Percentiles rank a stretch among this genome's conserved stretches.
Conservation (phyloP, 2,113 vertebrate genomes). For the Neodon shergylaensis region DNA sequence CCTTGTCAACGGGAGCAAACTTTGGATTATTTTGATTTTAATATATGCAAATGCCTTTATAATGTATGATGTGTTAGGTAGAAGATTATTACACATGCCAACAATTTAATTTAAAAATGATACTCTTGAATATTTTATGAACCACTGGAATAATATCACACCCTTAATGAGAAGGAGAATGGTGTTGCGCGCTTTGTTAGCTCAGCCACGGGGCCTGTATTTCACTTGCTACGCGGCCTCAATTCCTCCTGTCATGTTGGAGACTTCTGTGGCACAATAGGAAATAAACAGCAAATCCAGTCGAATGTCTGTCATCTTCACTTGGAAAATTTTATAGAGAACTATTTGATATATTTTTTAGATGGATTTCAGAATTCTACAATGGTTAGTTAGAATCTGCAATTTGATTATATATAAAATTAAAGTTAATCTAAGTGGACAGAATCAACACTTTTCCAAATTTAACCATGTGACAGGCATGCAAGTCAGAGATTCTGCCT, state of each 20-base stretch:
- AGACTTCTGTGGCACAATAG: slow-evolving; percentile 33
- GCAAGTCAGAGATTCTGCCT: slow-evolving; percentile 43
- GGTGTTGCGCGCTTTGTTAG: slow-evolving; percentile 41
- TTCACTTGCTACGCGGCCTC: slow-evolving; percentile 7
- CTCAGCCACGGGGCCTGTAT: background rate
- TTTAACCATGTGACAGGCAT: slow-evolving; percentile 71
- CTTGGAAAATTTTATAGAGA: slow-evolving; percentile 61
- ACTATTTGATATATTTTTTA: slow-evolving; percentile 43
- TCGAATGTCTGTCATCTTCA: background rate
- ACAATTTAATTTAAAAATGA: slow-evolving; percentile 72
- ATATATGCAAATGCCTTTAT: slow-evolving; percentile 76
- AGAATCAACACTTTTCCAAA: slow-evolving; percentile 66
- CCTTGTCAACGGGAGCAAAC: slow-evolving; percentile 52
- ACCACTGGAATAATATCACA: slow-evolving; percentile 62
- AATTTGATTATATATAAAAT: slow-evolving; percentile 70
- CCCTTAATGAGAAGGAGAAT: slow-evolving; percentile 63
- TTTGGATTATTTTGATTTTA: slow-evolving; percentile 68
- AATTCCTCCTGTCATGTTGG: slow-evolving; percentile 45
- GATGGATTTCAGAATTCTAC: slow-evolving; percentile 36
- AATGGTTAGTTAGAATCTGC: slow-evolving; percentile 58
- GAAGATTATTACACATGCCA: slow-evolving; percentile 68
- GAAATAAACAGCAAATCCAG: slow-evolving; percentile 47
- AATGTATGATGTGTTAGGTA: slow-evolving; percentile 70
- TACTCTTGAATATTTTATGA: slow-evolving; percentile 76
- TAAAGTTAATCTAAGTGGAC: slow-evolving; percentile 73